Evolutionary conservation across 1,140 invertebrate genomes (phyloP), one percentile per base, ranked within the genome.

Genomic region (Dryas iulia): DNA sequence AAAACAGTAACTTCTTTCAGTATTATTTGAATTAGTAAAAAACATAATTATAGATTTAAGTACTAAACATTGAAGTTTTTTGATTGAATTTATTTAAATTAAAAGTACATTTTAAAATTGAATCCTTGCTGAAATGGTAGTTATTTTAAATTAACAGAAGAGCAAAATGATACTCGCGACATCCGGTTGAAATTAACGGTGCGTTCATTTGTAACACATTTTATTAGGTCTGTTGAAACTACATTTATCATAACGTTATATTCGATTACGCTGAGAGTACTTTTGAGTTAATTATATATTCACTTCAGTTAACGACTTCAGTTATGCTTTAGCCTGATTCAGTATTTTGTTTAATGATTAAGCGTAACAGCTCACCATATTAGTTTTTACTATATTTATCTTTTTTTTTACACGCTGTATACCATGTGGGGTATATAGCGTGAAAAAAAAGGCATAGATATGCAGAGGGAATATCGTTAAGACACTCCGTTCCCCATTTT

Each of bases 141-240:
- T 47, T 47, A 47, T 47, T 26, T 56, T 12, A 26, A 56, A 56
- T 56, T 12, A 25, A 26, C 24, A 56, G 53, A 56, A 26, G 24
- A 56, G 12, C 53, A 56, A 56, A 56, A 56, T 26, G 53, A 56
- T 56, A 56, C 53, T 12, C 11, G 24, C 64, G 64, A 58, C 56
- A 66, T 66, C 64, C 64, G 64, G 64, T 58, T 18, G n/a, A 31
- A 31, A 12, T 66, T 59, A 66, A 59, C 57, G 39, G 39, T 26
- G 64, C 56, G 64, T 59, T 59, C 64, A 59, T 26, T 66, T 59
- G 58, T 47, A 18, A 21, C 26, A 59, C 7, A 56, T 25, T 25
- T 56, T 56, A 26, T 26, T 56, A 26, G 24, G 6, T 56, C 10
- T 56, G 53, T 25, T 56, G 24, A 56, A 56, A 56, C 10, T 26